Evolutionary conservation across 2,888 invertebrate genomes (phyloP).

Genomic region (Psylliodes chrysocephalus): DNA sequence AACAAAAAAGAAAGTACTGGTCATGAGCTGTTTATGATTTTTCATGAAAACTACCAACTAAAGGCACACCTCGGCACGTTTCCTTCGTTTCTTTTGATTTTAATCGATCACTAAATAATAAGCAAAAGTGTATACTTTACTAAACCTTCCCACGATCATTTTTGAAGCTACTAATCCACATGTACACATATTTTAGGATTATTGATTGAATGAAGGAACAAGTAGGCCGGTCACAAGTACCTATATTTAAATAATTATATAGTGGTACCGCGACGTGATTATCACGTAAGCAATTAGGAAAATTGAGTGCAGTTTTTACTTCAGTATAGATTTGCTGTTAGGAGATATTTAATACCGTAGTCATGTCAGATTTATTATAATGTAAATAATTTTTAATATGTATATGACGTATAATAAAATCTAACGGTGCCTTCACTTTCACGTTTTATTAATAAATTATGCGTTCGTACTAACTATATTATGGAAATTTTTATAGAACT

Average conservation of each 20-base stretch:
- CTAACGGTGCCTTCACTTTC: no score
- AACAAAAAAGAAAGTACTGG: not conserved
- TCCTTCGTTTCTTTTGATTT: constrained; percentile 4
- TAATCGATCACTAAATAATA: constrained; percentile 7
- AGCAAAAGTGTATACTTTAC: not conserved
- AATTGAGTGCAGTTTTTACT: not conserved
- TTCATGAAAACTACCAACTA: not conserved
- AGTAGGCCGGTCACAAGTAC: constrained; percentile 15
- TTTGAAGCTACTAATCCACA: constrained; percentile 2
- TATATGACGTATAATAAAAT: no score
- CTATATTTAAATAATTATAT: constrained; percentile 1
- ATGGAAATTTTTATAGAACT: no score
- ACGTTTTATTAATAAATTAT: no score
- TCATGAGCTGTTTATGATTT: not conserved
- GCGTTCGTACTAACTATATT: no score
- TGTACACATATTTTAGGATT: not conserved
- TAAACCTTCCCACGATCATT: constrained; percentile 10
- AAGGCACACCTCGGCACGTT: constrained; percentile 20
- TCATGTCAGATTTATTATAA: no score
- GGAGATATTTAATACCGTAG: no score
- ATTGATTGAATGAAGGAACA: not conserved
- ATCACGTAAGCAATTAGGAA: not conserved
- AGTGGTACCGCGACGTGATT: constrained; percentile 2
- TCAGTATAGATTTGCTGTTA: no score
- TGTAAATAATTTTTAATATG: no score